phyloP scores from a whole-genome alignment of 2,888 invertebrate genomes.

The Ormia ochracea region DNA sequence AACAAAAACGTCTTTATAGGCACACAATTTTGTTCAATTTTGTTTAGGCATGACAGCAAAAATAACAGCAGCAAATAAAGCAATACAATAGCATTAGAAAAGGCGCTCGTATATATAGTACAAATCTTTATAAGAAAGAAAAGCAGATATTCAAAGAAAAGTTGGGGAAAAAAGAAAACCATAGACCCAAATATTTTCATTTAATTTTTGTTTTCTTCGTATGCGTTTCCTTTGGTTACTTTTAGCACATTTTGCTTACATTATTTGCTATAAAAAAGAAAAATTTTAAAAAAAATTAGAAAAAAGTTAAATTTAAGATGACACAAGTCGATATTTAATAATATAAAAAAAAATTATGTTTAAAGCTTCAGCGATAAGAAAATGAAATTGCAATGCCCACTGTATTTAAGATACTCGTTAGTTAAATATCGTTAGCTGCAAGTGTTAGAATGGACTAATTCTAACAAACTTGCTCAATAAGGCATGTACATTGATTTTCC shows the following conservation, averaged over 20 bases:
- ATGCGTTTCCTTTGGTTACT: not conserved
- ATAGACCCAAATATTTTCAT: constrained; percentile 43
- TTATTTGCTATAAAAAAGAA: constrained; percentile 19
- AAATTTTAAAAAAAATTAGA: not conserved
- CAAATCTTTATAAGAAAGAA: not conserved
- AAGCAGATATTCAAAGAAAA: not conserved
- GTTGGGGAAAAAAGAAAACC: not conserved
- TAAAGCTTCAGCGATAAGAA: no score
- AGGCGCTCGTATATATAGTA: not conserved
- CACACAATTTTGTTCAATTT: not conserved
- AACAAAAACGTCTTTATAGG: not conserved
- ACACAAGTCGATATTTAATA: not conserved
- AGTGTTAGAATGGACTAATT: no score
- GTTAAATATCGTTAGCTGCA: no score
- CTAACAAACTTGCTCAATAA: no score
- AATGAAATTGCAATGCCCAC: no score
- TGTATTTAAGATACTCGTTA: no score
- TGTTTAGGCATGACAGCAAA: not conserved
- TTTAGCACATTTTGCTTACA: not conserved
- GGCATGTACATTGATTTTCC: no score
- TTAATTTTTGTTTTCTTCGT: constrained; percentile 1
- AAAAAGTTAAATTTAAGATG: not conserved
- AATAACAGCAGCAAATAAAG: not conserved
- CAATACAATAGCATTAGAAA: constrained; percentile 19
- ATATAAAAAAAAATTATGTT: no score